Conservation (phyloP, 1,140 invertebrate species). For the Drosophila watanabei region DNA sequence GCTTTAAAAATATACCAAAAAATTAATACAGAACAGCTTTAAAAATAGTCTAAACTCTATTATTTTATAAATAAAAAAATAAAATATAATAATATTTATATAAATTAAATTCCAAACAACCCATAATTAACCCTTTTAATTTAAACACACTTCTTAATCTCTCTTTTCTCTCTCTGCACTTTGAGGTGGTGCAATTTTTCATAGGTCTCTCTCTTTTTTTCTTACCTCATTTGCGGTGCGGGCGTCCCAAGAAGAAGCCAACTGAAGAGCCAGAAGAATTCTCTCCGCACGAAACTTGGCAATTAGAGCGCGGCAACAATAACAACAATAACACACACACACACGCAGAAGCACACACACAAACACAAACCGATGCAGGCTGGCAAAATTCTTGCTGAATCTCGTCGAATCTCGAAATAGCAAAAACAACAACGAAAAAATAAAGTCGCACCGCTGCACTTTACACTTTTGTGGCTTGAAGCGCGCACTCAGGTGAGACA, state of each 20-base stretch:
- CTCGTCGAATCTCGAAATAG: slow-evolving; percentile 34
- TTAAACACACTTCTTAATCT: not conserved
- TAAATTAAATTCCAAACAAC: no score
- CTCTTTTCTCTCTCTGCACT: slow-evolving; percentile 4
- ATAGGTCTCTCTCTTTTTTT: slow-evolving; percentile 23
- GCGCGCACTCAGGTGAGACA: slow-evolving; percentile 58
- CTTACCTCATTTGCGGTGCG: slow-evolving; percentile 78
- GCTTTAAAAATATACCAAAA: no score
- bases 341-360: slow-evolving; percentile 33
- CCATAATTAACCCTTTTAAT: no score
- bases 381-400: slow-evolving; percentile 65
- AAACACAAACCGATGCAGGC: slow-evolving; percentile 21
- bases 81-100: no score
- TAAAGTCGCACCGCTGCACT: slow-evolving; percentile 61
- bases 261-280: slow-evolving; percentile 38
- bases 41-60: no score
- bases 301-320: slow-evolving; percentile 59
- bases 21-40: no score
- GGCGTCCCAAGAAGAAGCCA: slow-evolving; percentile 47
- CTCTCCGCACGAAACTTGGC: slow-evolving; percentile 45
- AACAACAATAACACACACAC: slow-evolving; percentile 36
- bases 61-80: no score
- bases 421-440: slow-evolving; percentile 32
- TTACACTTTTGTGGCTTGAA: slow-evolving; percentile 80
- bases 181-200: slow-evolving; percentile 18